Conservation (phyloP, 2,113 vertebrate genomes). For the Calonectris borealis region DNA sequence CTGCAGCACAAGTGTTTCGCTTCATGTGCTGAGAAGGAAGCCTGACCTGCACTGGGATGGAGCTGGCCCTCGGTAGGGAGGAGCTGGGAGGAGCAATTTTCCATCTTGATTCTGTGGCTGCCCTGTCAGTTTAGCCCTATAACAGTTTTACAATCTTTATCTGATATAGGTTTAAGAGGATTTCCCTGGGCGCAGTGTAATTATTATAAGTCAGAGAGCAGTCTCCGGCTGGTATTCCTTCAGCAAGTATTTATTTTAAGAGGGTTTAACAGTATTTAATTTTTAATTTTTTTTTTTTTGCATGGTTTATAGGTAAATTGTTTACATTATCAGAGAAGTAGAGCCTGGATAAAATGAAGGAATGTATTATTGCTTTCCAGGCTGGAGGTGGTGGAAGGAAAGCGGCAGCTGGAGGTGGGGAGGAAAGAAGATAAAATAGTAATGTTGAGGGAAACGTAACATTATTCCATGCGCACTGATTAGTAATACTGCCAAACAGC, state of each 20-base stretch:
- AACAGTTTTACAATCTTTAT: slow-evolving; percentile 71
- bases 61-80: not conserved
- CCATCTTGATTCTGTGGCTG: slow-evolving; percentile 28
- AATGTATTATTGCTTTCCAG: not conserved
- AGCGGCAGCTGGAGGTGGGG: slow-evolving; percentile 25
- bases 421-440: slow-evolving; percentile 24
- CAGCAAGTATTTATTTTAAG: slow-evolving; percentile 62
- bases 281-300: not conserved
- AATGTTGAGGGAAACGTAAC: not conserved
- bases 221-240: slow-evolving; percentile 65
- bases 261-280: slow-evolving; percentile 67
- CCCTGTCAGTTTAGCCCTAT: slow-evolving; percentile 45
- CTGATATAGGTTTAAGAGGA: slow-evolving; percentile 70
- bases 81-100: not conserved
- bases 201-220: slow-evolving; percentile 65
- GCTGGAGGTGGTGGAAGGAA: slow-evolving; percentile 3
- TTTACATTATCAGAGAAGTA: slow-evolving; percentile 13
- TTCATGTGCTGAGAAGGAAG: not conserved
- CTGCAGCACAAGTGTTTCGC: not conserved
- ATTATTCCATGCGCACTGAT: not conserved
- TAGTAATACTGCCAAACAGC: slow-evolving; percentile 45
- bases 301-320: slow-evolving; percentile 27
- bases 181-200: slow-evolving; percentile 56
- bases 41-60: not conserved
- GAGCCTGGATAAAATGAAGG: slow-evolving; percentile 12